phyloP scores from a whole-genome alignment of 2,797 vertebrate species.

The Aulostomus chinensis region DNA sequence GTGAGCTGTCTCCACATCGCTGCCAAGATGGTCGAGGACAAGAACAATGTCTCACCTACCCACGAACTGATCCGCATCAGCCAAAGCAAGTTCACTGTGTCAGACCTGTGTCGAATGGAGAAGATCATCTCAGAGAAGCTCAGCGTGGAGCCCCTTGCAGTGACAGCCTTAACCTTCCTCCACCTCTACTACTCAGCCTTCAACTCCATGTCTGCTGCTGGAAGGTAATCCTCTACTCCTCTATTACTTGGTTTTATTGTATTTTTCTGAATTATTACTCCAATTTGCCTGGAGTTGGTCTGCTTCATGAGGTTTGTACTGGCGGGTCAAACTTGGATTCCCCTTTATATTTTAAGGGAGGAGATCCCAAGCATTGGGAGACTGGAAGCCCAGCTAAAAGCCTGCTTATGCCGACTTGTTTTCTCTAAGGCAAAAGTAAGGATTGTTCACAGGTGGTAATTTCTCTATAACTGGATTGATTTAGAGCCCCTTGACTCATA shows the following conservation, averaged over 20 bases:
- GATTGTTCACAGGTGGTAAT: constrained; percentile 33
- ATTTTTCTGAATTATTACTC: constrained; percentile 15
- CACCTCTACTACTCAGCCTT: constrained; percentile 91
- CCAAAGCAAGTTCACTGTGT: constrained; percentile 97
- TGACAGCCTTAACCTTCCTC: constrained; percentile 98
- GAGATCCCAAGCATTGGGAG: constrained; percentile 91
- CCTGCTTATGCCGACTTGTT: constrained; percentile 92
- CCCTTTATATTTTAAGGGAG: constrained; percentile 82
- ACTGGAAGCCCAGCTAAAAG: constrained; percentile 97
- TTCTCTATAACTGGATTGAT: constrained; percentile 27
- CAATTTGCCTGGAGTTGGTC: constrained; percentile 29
- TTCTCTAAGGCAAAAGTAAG: constrained; percentile 99
- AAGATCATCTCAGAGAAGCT: constrained; percentile 97
- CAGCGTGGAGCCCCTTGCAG: constrained; percentile 89
- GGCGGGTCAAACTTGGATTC: constrained; percentile 51
- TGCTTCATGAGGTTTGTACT: constrained; percentile 46
- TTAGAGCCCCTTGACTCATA: not conserved
- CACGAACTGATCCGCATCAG: constrained; percentile 96
- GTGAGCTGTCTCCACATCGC: constrained; percentile 94
- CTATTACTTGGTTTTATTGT: not conserved
- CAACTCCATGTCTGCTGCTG: constrained; percentile 83
- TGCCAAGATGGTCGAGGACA: constrained; percentile 87
- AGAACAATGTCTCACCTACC: constrained; percentile 85
- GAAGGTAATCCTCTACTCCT: constrained; percentile 78
- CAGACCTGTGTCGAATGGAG: constrained; percentile 95